Evolutionary conservation across 2,797 vertebrate species (phyloP).

Genomic region (Chromobotia macracanthus): DNA sequence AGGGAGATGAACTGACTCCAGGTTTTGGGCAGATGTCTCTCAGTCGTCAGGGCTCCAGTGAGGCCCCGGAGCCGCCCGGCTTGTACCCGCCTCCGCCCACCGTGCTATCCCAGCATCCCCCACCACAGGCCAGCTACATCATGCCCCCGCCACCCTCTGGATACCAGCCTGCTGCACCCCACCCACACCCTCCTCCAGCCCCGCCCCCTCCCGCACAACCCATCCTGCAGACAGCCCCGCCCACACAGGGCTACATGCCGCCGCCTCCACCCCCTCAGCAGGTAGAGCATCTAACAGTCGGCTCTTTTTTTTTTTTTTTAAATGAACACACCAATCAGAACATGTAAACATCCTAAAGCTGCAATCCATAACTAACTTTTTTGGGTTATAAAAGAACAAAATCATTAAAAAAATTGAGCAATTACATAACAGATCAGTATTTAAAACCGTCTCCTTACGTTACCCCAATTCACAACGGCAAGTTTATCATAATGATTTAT

Average conservation of each 20-base stretch:
- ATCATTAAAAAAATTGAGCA: too few species aligned
- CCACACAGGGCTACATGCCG: constrained; percentile 94
- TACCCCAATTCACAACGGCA: too few species aligned
- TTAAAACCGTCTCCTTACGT: too few species aligned
- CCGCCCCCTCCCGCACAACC: constrained; percentile 90
- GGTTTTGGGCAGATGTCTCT: constrained; percentile 96
- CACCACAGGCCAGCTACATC: constrained; percentile 91
- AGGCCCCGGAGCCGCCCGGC: constrained; percentile 88
- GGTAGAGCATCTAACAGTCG: constrained; percentile 73
- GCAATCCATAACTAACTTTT: too few species aligned
- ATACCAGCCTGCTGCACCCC: constrained; percentile 81
- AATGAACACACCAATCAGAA: too few species aligned
- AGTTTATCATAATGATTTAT: too few species aligned
- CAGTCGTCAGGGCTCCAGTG: constrained; percentile 92
- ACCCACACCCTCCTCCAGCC: constrained; percentile 86
- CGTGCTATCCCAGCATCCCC: constrained; percentile 88
- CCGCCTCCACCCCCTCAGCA: constrained; percentile 92
- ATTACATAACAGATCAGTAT: too few species aligned
- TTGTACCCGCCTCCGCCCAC: constrained; percentile 89
- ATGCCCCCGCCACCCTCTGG: constrained; percentile 86
- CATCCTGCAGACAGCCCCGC: constrained; percentile 89
- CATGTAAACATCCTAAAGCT: too few species aligned
- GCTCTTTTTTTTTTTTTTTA: too few species aligned
- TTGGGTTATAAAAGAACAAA: too few species aligned
- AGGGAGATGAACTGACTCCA: constrained; percentile 86